Evolutionary conservation across 2,113 vertebrate genomes (phyloP).

Genomic region (Leptobrachium leishanense): DNA sequence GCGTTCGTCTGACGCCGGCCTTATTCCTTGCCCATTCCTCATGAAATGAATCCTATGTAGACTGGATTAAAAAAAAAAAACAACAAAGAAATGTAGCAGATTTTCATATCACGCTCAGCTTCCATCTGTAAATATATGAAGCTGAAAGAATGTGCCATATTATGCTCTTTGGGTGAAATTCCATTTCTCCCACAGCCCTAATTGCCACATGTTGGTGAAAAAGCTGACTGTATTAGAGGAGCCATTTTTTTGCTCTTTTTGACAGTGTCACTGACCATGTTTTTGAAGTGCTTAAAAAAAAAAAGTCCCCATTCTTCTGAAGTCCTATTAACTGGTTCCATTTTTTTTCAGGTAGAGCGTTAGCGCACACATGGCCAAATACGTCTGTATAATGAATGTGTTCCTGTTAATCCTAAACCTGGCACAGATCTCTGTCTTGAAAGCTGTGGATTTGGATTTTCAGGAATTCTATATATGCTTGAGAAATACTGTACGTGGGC

Average conservation of each 20-base stretch:
- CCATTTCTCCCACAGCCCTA: constrained; percentile 11
- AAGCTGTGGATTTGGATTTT: neutral
- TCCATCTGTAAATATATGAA: constrained; percentile 14
- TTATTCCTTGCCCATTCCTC: neutral
- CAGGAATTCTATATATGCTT: constrained; percentile 26
- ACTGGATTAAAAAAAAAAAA: neutral
- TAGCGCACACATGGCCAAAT: constrained; percentile 3
- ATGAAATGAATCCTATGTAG: neutral
- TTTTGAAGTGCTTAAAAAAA: constrained; percentile 9
- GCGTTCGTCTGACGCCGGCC: neutral
- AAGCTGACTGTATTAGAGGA: constrained; percentile 22
- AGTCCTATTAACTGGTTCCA: constrained; percentile 17
- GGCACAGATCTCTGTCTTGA: neutral
- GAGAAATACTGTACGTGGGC: neutral
- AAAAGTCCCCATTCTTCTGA: constrained; percentile 19
- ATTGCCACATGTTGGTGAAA: constrained; percentile 12
- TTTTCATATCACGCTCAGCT: constrained; percentile 37
- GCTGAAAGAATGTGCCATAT: constrained; percentile 23
- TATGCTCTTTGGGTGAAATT: constrained; percentile 27
- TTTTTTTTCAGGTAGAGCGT: constrained; percentile 7
- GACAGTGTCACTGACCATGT: constrained; percentile 14
- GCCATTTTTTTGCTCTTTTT: neutral
- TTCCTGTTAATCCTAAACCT: constrained; percentile 39
- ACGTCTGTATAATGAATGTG: constrained; percentile 28
- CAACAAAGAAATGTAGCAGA: neutral